Evolutionary conservation across 2,888 invertebrate genomes (phyloP).

Genomic region (Athetis lepigone): DNA sequence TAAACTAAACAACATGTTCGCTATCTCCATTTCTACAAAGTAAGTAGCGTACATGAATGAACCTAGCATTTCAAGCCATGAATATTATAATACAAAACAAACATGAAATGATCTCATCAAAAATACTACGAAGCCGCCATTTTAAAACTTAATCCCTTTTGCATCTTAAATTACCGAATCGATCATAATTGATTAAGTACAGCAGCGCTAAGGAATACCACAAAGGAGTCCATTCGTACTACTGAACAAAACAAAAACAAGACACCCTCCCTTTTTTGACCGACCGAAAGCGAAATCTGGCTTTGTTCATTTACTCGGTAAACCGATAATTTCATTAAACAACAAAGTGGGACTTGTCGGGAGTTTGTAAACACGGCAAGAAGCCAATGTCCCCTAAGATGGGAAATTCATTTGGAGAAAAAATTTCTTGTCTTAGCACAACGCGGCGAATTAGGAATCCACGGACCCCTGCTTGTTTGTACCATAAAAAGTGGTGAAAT

Average conservation of each 20-base stretch:
- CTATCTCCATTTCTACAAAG: conserved; percentile 1
- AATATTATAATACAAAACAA: conserved; percentile 19
- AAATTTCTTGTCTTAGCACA: conserved; percentile 81
- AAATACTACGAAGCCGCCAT: conserved; percentile 60
- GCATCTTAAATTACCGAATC: conserved; percentile 87
- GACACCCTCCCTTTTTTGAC: conserved; percentile 83
- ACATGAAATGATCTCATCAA: conserved; percentile 45
- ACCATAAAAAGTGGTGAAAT: conserved; percentile 65
- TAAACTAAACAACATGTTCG: conserved; percentile 1
- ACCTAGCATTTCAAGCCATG: not conserved
- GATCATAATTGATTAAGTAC: conserved; percentile 90
- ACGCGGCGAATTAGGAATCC: conserved; percentile 80
- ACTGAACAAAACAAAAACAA: conserved; percentile 85
- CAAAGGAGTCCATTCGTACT: conserved; percentile 86
- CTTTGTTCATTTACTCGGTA: conserved; percentile 91
- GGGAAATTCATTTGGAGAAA: conserved; percentile 88
- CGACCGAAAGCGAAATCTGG: conserved; percentile 87
- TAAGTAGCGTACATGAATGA: not conserved
- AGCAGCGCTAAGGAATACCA: conserved; percentile 79
- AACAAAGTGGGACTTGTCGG: conserved; percentile 88
- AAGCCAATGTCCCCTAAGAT: conserved; percentile 90
- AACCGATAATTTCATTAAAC: conserved; percentile 91
- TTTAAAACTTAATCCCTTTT: conserved; percentile 76
- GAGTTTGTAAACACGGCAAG: conserved; percentile 88
- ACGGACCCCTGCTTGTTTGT: conserved; percentile 72